Evolutionary conservation across 2,888 invertebrate genomes (phyloP).

Genomic region (Gastracanthus pulcherrimus): DNA sequence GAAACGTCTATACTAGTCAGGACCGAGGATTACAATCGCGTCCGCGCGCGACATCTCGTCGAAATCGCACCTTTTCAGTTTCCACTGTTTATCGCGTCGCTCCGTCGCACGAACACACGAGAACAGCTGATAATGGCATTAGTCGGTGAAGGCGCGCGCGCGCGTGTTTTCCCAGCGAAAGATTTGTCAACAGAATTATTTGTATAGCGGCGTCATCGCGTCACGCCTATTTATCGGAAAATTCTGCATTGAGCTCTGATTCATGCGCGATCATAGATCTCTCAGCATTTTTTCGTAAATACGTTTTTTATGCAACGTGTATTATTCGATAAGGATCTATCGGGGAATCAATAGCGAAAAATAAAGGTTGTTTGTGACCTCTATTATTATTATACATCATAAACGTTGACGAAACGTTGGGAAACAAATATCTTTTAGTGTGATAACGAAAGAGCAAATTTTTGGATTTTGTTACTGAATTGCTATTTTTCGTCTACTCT

Average conservation of each 20-base stretch:
- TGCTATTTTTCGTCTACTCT: no score
- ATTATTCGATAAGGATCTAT: background rate
- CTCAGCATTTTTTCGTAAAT: background rate
- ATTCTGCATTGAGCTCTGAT: conserved; percentile 27
- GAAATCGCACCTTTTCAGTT: no score
- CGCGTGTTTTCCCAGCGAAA: conserved; percentile 26
- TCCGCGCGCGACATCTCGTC: background rate
- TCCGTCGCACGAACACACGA: background rate
- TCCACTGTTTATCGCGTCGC: background rate
- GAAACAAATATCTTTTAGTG: background rate
- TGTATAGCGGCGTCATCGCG: background rate
- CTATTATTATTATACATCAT: no score
- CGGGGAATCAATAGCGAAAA: background rate
- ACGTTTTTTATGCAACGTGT: background rate
- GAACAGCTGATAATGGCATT: conserved; percentile 23
- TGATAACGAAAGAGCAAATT: no score
- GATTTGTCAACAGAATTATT: conserved; percentile 33
- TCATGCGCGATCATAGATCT: background rate
- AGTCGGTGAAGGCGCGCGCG: no score
- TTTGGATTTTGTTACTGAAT: no score
- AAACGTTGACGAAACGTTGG: background rate
- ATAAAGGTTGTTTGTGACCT: background rate
- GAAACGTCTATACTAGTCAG: background rate
- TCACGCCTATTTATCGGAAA: conserved; percentile 31
- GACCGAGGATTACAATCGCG: background rate